phyloP scores from a whole-genome alignment of 2,797 vertebrate genomes.

The Lithobates pipiens region DNA sequence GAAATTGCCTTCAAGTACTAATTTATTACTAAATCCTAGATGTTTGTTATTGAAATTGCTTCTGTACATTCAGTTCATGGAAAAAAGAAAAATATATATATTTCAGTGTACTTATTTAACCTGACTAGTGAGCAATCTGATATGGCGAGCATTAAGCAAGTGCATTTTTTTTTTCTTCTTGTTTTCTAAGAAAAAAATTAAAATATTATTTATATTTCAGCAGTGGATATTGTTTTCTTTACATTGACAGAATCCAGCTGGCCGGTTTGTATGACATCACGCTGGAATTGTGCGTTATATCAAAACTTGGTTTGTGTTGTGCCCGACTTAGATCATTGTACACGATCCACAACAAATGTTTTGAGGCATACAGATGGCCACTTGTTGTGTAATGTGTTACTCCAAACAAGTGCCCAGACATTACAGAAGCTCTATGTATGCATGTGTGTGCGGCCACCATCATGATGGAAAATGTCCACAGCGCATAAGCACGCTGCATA shows the following conservation, averaged over 20 bases:
- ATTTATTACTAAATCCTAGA: constrained; percentile 87
- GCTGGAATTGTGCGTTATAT: background rate
- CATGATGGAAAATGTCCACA: no score
- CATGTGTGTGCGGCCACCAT: no score
- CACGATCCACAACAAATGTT: background rate
- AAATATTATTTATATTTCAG: constrained; percentile 55
- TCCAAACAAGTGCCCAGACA: no score
- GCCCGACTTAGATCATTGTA: background rate
- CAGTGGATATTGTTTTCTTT: background rate
- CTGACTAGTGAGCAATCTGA: constrained; percentile 51
- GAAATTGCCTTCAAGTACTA: constrained; percentile 83
- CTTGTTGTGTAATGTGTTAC: background rate
- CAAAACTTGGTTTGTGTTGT: background rate
- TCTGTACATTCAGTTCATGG: constrained; percentile 56
- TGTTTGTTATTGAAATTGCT: constrained; percentile 77
- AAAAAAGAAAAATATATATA: background rate
- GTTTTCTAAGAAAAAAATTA: constrained; percentile 58
- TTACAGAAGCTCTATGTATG: no score
- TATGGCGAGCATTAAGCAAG: constrained; percentile 43
- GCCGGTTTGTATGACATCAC: background rate
- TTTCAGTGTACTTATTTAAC: constrained; percentile 53
- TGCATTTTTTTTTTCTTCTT: constrained; percentile 35
- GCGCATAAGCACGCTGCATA: no score
- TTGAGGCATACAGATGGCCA: background rate
- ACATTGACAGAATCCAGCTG: background rate